Base-by-base conservation (phyloP, 2,113 vertebrate genomes). In the Rhea pennata region DNA sequence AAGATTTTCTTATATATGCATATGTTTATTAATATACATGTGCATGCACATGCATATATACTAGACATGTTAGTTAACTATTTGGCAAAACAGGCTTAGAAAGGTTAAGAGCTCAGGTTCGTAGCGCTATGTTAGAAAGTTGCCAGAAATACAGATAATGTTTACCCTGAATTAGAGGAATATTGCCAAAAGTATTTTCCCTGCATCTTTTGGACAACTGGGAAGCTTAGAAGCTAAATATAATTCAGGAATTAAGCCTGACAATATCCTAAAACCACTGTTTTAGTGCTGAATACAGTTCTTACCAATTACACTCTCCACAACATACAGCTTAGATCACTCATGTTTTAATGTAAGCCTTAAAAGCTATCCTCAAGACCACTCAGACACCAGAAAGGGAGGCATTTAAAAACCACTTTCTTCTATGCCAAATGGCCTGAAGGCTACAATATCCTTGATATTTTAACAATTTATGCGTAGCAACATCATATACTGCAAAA, bases 11-110 rank as follows among this genome's bases (percentile, higher is more conserved):
- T 7, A n/a, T 31, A 19, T 26, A 64, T 9, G 19, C 8, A 48
- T 16, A 31, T 3, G 9, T 5, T 11, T 62, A 27, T 2, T 2
- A 31, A 33, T 6, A 13, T 12, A 22, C 6, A 3, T 21, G 14
- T 12, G 3, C 24, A 39, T 7, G 44, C 6, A 75, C 9, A 51
- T 36, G 31, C n/a, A 58, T 11, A 7, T 24, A 16, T 1, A 66
- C 16, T 20, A 50, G 29, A 70, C 13, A 77, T 31, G 31, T 59
- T 39, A 51, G 9, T 23, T 44, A 56, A 53, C 15, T 10, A 46
- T 71, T 71, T 39, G 70, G 61, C 69, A 87, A 69, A 90, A 56
- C 6, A 83, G 21, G 46, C 19, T 44, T 17, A 31, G 26, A 56
- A 33, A 17, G 7, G 12, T 4, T 36, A 40, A 71, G 40, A 84